Conservation (phyloP, 2,113 vertebrate genomes). For the Gila orcuttii region DNA sequence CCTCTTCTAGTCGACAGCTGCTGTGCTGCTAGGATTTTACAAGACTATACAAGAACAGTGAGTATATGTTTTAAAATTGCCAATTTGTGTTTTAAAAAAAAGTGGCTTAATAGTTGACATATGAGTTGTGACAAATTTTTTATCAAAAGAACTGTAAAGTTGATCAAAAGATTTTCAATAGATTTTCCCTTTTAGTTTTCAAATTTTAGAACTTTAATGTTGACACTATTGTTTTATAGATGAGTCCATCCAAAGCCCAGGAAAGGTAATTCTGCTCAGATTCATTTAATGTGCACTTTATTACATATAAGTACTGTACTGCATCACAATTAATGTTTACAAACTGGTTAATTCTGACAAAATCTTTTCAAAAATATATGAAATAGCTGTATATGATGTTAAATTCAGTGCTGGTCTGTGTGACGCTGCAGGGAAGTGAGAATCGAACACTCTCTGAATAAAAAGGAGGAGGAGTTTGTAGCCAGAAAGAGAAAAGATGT, state of each 20-base stretch:
- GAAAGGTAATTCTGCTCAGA: background rate
- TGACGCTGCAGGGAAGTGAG: background rate
- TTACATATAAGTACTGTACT: background rate
- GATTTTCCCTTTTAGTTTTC: background rate
- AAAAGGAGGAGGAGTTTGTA: background rate
- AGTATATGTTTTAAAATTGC: too few species aligned
- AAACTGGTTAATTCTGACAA: too few species aligned
- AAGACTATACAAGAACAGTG: too few species aligned
- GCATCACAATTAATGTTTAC: background rate
- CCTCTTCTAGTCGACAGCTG: too few species aligned
- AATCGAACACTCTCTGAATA: slow-evolving; percentile 18
- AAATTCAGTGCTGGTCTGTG: background rate
- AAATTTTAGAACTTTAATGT: background rate
- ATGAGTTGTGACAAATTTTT: too few species aligned
- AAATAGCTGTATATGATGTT: background rate
- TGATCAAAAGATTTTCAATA: background rate
- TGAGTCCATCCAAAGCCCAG: background rate
- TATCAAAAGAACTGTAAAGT: too few species aligned
- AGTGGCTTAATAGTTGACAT: too few species aligned
- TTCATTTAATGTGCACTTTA: background rate
- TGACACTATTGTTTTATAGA: background rate
- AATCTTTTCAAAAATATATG: too few species aligned
- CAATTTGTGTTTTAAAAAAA: too few species aligned
- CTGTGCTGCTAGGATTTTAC: too few species aligned
- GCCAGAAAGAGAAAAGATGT: background rate